Base-by-base conservation (phyloP, 2,888 invertebrate species). In the Margaritifera margaritifera region DNA sequence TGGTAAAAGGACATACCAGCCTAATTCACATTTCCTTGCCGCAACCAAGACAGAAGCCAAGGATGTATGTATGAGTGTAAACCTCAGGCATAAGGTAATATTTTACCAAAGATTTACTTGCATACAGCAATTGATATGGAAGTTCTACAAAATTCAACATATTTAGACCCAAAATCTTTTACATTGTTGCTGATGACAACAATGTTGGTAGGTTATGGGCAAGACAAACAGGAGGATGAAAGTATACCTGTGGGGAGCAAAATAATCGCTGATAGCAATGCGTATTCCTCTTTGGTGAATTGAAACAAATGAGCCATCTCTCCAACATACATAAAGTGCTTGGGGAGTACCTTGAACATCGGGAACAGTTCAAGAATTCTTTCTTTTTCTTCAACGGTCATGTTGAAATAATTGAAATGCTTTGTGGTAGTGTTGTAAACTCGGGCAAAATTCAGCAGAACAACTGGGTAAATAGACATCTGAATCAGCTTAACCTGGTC, bases 401-500 rank as follows among this genome's bases (percentile, higher is more conserved):
- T 80, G 68, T 80, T 78, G 69, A 87, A 87, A 74, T 84, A 88
- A 75, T 81, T 83, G 71, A 80, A 83, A 42, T 73, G 70, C 42
- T 78, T 78, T 1, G 83, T 84, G n/a, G 75, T 77, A 5, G 76
- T 65, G 65, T 86, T 80, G 71, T 80, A 88, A n/a, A 72, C 68
- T 60, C 80, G 74, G 20, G 84, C 79, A 62, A 83, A 80, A 62
- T 83, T 80, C 60, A 86, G 66, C 31, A 87, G 69, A n/a, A 84
- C 84, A 18, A 88, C 76, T 5, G 85, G 83, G 69, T 87, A 88
- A 64, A 86, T 81, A 50, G 83, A 80, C n/a, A 74, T 77, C 68
- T 86, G 86, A 8, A 88, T 77, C 64, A 86, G 73, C 8, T 72
- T 64, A 22, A 87, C 84, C 68, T 87, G 87, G 59, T 86, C 85